Evolutionary conservation across 2,797 vertebrate species (phyloP).

Genomic region (Botia kubotai): DNA sequence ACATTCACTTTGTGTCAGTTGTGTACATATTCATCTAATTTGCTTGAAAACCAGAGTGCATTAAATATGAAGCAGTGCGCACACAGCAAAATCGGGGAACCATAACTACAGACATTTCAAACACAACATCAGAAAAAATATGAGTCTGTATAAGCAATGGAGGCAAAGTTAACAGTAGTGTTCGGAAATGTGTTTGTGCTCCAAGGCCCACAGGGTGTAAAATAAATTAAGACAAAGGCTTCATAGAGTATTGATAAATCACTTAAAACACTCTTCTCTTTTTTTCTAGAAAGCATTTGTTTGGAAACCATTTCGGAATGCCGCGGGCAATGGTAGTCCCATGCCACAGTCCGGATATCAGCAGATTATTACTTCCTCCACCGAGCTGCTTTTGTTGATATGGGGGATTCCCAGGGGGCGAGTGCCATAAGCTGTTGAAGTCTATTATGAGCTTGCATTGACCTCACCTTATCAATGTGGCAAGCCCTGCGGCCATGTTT

Average conservation of each 20-base stretch:
- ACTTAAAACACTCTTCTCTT: conserved; percentile 27
- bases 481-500: conserved; percentile 60
- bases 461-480: conserved; percentile 71
- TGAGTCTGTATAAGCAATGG: neutral
- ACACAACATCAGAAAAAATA: neutral
- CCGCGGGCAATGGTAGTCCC: conserved; percentile 43
- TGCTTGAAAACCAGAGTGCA: neutral
- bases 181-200: conserved; percentile 36
- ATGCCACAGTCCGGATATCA: conserved; percentile 57
- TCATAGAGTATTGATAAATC: conserved; percentile 51
- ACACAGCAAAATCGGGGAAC: neutral
- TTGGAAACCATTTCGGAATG: conserved; percentile 45
- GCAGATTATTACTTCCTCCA: conserved; percentile 62
- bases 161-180: conserved; percentile 12
- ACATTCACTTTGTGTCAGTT: conserved; percentile 13
- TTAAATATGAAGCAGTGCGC: conserved; percentile 22
- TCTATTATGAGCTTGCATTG: conserved; percentile 66
- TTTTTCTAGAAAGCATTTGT: conserved; percentile 50
- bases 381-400: conserved; percentile 63
- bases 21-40: conserved; percentile 2
- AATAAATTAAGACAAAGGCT: neutral
- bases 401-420: conserved; percentile 59
- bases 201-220: neutral
- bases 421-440: conserved; percentile 67
- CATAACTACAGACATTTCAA: conserved; percentile 14